A percentile compares a stretch with the other conserved stretches of the same genome.
Conservation (phyloP, 1,140 invertebrate genomes). For the Brachionus calyciflorus region DNA sequence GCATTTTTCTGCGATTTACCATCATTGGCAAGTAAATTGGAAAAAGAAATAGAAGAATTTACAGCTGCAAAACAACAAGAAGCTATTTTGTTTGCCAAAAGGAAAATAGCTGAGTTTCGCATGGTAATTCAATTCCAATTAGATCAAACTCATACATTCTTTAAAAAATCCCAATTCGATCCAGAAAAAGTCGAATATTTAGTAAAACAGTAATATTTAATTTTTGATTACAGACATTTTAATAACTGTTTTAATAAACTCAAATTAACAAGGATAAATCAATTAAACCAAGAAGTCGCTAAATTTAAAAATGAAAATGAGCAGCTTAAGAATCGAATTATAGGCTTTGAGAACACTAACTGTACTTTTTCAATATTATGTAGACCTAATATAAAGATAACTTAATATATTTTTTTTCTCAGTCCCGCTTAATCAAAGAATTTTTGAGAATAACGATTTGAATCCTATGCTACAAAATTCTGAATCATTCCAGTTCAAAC, state of each 20-base stretch:
- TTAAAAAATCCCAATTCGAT: slow-evolving; percentile 28
- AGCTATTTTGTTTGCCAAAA: neutral
- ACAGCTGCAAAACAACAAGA: neutral
- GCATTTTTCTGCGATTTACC: neutral
- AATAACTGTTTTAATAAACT: neutral
- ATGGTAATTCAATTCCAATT: slow-evolving; percentile 14
- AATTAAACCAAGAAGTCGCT: neutral
- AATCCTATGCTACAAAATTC: neutral
- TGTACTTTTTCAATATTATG: neutral
- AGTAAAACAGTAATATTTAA: neutral
- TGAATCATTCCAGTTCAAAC: neutral
- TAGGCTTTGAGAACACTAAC: neutral
- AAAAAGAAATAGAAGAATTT: neutral
- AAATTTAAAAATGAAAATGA: slow-evolving; percentile 10
- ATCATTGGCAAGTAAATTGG: neutral
- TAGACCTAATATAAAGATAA: neutral
- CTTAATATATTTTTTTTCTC: neutral
- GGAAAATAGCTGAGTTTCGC: neutral
- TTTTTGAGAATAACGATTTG: neutral
- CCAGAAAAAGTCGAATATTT: neutral
- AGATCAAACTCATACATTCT: slow-evolving; percentile 7
- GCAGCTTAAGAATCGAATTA: neutral
- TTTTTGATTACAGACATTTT: neutral
- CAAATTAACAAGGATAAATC: slow-evolving; percentile 6
- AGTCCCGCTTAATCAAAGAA: neutral